Conservation (phyloP, 1,140 invertebrate species). For the Uloborus diversus region DNA sequence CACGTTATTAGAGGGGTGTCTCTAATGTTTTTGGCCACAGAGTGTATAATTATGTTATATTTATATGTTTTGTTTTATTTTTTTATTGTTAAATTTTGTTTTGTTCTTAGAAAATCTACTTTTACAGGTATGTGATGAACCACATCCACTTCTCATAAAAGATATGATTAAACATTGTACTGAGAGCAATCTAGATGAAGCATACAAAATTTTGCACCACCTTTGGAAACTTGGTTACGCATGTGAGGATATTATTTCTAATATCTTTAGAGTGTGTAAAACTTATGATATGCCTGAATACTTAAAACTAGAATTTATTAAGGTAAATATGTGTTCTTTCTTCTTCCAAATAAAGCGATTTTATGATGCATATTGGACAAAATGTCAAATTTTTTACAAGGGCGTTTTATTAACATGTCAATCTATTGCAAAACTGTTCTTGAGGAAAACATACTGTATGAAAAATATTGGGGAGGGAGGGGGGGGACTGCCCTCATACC, state of each 20-base stretch:
- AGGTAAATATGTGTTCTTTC: conserved; percentile 68
- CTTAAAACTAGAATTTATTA: conserved; percentile 87
- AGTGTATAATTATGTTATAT: no score
- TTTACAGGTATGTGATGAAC: conserved; percentile 99
- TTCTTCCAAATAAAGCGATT: conserved; percentile 28
- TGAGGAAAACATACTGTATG: no score
- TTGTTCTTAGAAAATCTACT: no score
- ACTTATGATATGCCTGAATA: conserved; percentile 82
- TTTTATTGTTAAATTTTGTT: no score
- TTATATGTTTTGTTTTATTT: no score
- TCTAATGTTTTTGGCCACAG: no score
- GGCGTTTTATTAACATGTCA: no score
- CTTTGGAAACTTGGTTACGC: conserved; percentile 95
- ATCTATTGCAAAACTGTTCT: no score
- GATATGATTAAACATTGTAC: conserved; percentile 89
- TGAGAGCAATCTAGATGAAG: conserved; percentile 82
- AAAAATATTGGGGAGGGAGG: no score
- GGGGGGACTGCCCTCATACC: no score
- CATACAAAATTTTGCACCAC: conserved; percentile 86
- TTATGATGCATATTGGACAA: conserved; percentile 9
- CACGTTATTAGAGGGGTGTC: no score
- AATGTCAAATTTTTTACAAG: no score
- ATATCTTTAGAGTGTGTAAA: conserved; percentile 94
- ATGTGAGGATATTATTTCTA: conserved; percentile 94
- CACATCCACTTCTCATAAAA: conserved; percentile 92